Base-by-base conservation (phyloP, 2,888 invertebrate species). In the Pantelozetes paolii region DNA sequence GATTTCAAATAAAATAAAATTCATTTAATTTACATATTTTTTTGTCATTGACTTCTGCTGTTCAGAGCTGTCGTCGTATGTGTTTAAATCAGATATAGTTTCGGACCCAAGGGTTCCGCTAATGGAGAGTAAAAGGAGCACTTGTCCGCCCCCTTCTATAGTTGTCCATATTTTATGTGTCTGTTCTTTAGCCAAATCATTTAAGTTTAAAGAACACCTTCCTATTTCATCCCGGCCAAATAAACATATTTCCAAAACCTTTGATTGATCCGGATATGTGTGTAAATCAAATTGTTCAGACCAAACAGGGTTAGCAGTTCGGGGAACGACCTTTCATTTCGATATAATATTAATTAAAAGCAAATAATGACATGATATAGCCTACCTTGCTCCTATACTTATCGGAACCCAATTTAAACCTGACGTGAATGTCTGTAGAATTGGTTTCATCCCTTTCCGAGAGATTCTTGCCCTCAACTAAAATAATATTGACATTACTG, bases 241-340 rank as follows among this genome's bases (percentile, higher is more conserved):
- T 0, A 97, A 88, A 0, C 92, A 90, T 74, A 99, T 88, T 83
- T 98, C 95, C 32, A 99, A 84, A 75, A 90, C 87, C 83, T 95
- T 94, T 73, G 92, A 92, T 80, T 92, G 89, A 79, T 95, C 95
- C 80, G 96, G 95, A 82, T 92, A 98, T 9, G 98, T 86, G 83
- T 98, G 95, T 36, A 99, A 86, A 82, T 99, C 97, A 82, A 98
- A 96, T 84, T 97, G 96, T 81, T 99, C 98, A 81, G 95, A 81
- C 98, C 98, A 99, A 57, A 89, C 87, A 0, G 95, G 94, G 82
- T 90, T 90, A 72, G 92, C 84, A 0, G 92, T 89, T 81, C 93
- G 90, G 87, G 90, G 89, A 76, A 82, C 82, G 70, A 76, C 75
- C 79, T 78, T 54, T 9, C 18, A 5, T 72, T 28, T 23, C 11